These are phyloP conservation scores for Dryobates pubescens DNA, from an alignment of 2,797 vertebrate genomes.

Conservation along the genomic window DNA sequence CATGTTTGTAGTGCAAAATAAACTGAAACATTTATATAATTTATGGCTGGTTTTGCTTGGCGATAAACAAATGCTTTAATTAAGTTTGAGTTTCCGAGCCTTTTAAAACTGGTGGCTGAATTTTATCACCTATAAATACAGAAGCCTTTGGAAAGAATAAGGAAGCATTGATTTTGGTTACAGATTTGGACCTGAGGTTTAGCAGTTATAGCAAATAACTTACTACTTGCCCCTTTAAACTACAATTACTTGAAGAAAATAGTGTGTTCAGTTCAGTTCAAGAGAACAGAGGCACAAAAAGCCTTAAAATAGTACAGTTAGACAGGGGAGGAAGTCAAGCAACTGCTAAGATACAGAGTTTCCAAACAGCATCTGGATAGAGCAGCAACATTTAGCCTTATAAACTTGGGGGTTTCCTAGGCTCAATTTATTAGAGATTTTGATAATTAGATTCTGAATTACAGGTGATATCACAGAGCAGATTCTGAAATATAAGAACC, in stretches of 20 bases:
- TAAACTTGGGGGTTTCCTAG: background rate
- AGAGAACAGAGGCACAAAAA: background rate
- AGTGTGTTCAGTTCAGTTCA: background rate
- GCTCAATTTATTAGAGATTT: background rate
- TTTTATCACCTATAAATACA: constrained; percentile 62
- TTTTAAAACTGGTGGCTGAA: constrained; percentile 44
- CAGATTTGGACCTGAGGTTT: background rate
- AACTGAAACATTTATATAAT: constrained; percentile 70
- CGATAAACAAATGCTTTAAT: constrained; percentile 76
- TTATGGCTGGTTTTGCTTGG: constrained; percentile 68
- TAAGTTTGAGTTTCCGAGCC: constrained; percentile 55
- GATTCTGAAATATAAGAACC: background rate
- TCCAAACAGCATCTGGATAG: background rate
- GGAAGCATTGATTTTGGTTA: background rate
- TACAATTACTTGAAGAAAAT: background rate
- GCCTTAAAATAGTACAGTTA: background rate
- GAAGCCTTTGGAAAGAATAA: constrained; percentile 34
- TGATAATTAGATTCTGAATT: background rate
- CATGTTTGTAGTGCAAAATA: constrained; percentile 70
- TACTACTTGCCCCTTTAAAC: background rate
- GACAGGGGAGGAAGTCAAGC: background rate
- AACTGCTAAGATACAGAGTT: background rate
- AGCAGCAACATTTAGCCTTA: background rate
- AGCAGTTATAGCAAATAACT: background rate
- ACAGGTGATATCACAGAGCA: background rate